Percentiles rank a stretch among this genome's conserved stretches.
phyloP scores from a whole-genome alignment of 1,140 invertebrate genomes.

The Halictus rubicundus region DNA sequence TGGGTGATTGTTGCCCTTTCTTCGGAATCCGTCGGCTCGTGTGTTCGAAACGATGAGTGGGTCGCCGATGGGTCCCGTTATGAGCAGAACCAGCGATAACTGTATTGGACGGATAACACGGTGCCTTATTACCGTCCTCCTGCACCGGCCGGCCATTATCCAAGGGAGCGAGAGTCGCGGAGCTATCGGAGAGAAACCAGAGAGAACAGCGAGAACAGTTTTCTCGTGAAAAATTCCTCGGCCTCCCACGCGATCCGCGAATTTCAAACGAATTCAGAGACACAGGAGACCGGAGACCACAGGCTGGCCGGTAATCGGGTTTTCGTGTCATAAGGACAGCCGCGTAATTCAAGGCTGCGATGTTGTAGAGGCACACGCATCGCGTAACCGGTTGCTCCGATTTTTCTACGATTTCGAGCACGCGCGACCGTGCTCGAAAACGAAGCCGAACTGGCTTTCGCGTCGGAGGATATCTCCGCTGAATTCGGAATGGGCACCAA shows the following conservation, averaged over 20 bases:
- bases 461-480: too few species aligned
- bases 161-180: conserved; percentile 21
- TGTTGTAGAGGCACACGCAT: conserved; percentile 31
- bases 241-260: neutral
- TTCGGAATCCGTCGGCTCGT: conserved; percentile 46
- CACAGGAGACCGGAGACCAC: conserved; percentile 18
- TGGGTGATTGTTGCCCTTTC: conserved; percentile 45
- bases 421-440: neutral
- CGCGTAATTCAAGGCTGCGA: conserved; percentile 72
- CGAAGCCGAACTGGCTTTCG: neutral
- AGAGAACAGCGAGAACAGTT: neutral
- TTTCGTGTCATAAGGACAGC: conserved; percentile 78
- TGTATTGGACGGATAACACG: conserved; percentile 78
- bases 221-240: too few species aligned
- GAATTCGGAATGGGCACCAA: too few species aligned
- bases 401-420: conserved; percentile 36
- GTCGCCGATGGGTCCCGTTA: conserved; percentile 74
- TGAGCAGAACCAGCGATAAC: conserved; percentile 74
- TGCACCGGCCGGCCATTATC: conserved; percentile 47
- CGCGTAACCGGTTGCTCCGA: conserved; percentile 51
- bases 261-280: conserved; percentile 16
- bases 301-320: conserved; percentile 66
- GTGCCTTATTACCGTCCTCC: conserved; percentile 62
- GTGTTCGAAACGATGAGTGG: conserved; percentile 72
- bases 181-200: too few species aligned